Evolutionary conservation across 1,140 invertebrate genomes (phyloP).

Genomic region (Leptopilina boulardi): DNA sequence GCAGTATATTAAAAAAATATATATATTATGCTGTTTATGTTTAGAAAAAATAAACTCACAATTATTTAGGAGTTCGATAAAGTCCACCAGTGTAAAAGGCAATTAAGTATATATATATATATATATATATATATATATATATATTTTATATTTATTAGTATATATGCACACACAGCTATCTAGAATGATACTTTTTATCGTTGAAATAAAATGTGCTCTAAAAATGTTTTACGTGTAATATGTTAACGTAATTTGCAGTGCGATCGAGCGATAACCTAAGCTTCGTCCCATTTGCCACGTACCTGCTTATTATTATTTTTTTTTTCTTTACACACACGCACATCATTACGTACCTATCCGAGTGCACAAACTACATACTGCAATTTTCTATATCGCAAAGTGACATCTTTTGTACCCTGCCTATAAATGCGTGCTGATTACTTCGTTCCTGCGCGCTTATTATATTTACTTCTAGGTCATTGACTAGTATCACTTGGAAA

Average conservation of each 20-base stretch:
- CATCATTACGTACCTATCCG: slow-evolving; percentile 1
- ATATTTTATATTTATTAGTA: not conserved
- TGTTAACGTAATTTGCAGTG: slow-evolving; percentile 18
- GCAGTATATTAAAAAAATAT: no score
- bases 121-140: no score
- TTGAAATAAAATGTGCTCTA: not conserved
- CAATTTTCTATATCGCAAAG: slow-evolving; percentile 24
- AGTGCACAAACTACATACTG: slow-evolving; percentile 27
- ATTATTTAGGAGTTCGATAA: no score
- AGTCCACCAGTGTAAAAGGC: no score
- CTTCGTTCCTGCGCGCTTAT: not conserved
- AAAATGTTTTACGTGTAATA: slow-evolving; percentile 20
- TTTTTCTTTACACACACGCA: slow-evolving; percentile 14
- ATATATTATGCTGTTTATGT: no score
- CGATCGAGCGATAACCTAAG: slow-evolving; percentile 22
- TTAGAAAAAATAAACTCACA: no score
- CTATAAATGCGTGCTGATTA: slow-evolving; percentile 19
- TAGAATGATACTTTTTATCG: not conserved
- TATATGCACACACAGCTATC: not conserved
- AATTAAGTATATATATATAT: no score
- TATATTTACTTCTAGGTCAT: slow-evolving; percentile 24
- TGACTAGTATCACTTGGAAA: not conserved
- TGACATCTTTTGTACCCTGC: slow-evolving; percentile 27
- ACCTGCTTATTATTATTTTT: slow-evolving; percentile 29
- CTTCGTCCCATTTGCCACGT: slow-evolving; percentile 24